A percentile compares a stretch with the other conserved stretches of the same genome.
Conservation (phyloP, 2,797 vertebrate species). For the Sebastes ruberrimus region DNA sequence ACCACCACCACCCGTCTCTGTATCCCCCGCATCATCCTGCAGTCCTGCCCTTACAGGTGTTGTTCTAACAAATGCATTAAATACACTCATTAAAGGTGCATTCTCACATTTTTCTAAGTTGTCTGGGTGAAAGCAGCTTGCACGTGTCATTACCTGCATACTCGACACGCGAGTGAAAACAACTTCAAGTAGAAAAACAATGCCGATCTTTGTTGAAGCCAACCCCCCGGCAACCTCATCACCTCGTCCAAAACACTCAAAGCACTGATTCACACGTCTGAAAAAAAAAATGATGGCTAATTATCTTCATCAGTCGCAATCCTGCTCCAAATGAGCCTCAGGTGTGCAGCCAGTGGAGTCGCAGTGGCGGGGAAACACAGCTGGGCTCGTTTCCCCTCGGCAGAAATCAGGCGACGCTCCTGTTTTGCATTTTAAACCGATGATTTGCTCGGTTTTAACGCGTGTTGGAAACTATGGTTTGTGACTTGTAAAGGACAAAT, state of each 20-base stretch:
- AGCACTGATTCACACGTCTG: constrained; percentile 36
- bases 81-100: neutral
- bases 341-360: constrained; percentile 60
- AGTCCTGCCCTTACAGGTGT: constrained; percentile 68
- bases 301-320: constrained; percentile 74
- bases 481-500: constrained; percentile 23
- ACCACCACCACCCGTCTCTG: constrained; percentile 37
- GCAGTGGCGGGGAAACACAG: constrained; percentile 51
- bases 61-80: constrained; percentile 49
- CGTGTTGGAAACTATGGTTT: neutral
- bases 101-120: neutral
- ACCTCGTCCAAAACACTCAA: constrained; percentile 20
- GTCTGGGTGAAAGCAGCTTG: constrained; percentile 11
- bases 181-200: constrained; percentile 30
- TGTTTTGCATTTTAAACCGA: constrained; percentile 56
- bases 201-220: constrained; percentile 16
- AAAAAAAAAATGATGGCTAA: constrained; percentile 46
- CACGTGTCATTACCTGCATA: constrained; percentile 6
- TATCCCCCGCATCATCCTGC: constrained; percentile 59
- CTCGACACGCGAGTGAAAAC: neutral
- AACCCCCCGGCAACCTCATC: constrained; percentile 14
- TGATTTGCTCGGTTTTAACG: constrained; percentile 34
- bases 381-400: constrained; percentile 57
- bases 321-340: constrained; percentile 70
- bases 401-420: constrained; percentile 51